Base-by-base conservation (phyloP, 2,888 invertebrate species). In the Cheilosia impressa region DNA sequence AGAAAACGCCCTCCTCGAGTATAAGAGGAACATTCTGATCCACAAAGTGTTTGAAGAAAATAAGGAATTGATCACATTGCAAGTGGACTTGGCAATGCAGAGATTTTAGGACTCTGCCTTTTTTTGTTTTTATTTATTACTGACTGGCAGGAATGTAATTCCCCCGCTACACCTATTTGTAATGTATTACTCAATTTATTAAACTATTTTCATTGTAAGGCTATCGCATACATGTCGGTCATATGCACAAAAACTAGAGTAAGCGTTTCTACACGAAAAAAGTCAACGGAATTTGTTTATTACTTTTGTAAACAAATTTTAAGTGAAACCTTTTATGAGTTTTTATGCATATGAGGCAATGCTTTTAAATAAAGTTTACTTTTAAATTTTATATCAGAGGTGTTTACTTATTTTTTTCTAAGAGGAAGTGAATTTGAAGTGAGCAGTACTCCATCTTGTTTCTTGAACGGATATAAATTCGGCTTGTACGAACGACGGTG, bases 31-130 rank as follows among this genome's bases (percentile, higher is more conserved):
- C 89, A 94, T 94, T 88, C 91, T 96, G 60, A 94, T 95, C 63
- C 94, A 94, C 88, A 95, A 95, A 89, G 95, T 96, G 88, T 95
- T 95, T 89, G 95, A 95, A 90, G 96, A 96, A 89, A 93, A 95
- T 88, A 95, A 95, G 62, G 95, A 95, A 22, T 95, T 95, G 89
- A 94, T 96, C 87, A 94, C 95, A 81, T 91, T 96, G n/a, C 94
- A 95, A 89, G 95, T 96, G 66, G 95, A 95, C 88, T 90, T 95
- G 50, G 94, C 89, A 3, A 87, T 92, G 88, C 91, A 91, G 52
- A 87, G 89, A 53, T 91, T 90, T 69, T 81, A 78, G 47, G n/a
- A 31, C 2, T 0, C 9, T 9, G 31, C 31, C 10, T 17, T 38
- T 15, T 13, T 47, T 13, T n/a, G 5, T 22, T 63, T 53, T 57